Conservation (phyloP, 1,140 invertebrate species). For the Bilobella aurantiaca region DNA sequence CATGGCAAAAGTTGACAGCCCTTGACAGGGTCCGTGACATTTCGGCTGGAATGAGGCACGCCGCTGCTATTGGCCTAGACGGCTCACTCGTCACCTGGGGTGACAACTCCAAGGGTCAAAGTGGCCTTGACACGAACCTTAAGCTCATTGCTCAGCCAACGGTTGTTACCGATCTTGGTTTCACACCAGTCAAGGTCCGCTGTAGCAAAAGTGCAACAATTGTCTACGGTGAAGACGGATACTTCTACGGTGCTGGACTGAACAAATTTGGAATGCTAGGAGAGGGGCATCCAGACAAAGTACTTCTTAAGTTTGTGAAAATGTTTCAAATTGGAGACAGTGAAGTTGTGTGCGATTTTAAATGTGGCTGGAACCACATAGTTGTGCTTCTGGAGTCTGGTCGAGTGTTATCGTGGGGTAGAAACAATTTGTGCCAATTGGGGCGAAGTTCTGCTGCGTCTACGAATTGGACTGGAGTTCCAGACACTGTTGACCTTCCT, state of each 20-base stretch:
- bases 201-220: constrained; percentile 28
- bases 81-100: constrained; percentile 21
- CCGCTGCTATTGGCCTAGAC: constrained; percentile 14
- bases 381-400: constrained; percentile 25
- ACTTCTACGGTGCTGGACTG: constrained; percentile 25
- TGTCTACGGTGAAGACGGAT: constrained; percentile 7
- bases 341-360: constrained; percentile 19
- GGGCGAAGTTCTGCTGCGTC: constrained; percentile 8
- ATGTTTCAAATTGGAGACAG: neutral
- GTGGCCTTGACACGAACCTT: neutral
- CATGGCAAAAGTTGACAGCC: neutral
- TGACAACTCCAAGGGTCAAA: constrained; percentile 23
- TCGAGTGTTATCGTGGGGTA: constrained; percentile 25
- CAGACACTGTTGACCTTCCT: constrained; percentile 18
- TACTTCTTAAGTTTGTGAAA: neutral
- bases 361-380: constrained; percentile 31
- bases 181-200: constrained; percentile 15
- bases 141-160: constrained; percentile 1
- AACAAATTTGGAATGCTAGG: constrained; percentile 27
- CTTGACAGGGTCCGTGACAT: neutral
- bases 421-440: constrained; percentile 32
- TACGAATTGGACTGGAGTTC: constrained; percentile 10
- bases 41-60: constrained; percentile 26
- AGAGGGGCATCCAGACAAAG: neutral
- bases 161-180: neutral